Conservation (phyloP, 2,888 invertebrate genomes). For the Metalampra italica region DNA sequence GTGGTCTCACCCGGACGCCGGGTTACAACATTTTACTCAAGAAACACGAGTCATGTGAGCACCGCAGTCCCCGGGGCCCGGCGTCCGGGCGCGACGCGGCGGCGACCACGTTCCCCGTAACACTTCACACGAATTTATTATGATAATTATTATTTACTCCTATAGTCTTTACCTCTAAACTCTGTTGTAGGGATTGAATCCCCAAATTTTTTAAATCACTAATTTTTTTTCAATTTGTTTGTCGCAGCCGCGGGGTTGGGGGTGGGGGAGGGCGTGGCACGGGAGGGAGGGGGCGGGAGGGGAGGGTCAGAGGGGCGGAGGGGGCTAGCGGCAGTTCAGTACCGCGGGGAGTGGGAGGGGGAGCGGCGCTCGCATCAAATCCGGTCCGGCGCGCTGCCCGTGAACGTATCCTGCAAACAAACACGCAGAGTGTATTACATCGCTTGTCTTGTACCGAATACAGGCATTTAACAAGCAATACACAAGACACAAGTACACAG, state of each 20-base stretch:
- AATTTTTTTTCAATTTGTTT: neutral
- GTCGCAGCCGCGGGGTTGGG: neutral
- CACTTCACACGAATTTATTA: conserved; percentile 2
- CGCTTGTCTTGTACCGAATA: neutral
- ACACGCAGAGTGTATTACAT: neutral
- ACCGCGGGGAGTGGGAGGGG: conserved; percentile 17
- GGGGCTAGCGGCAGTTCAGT: conserved; percentile 33
- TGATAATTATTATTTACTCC: neutral
- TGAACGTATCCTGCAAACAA: conserved; percentile 57
- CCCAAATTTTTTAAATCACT: neutral
- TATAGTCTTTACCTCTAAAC: conserved; percentile 2
- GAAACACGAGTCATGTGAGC: too few relatives aligned
- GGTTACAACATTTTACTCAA: too few relatives aligned
- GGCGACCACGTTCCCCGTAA: neutral
- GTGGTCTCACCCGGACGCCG: too few relatives aligned
- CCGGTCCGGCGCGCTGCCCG: conserved; percentile 56
- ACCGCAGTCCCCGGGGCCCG: neutral
- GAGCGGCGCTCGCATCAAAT: conserved; percentile 60
- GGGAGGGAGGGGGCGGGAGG: conserved; percentile 14
- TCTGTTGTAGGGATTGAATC: neutral
- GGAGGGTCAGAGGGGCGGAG: conserved; percentile 15
- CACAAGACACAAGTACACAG: too few relatives aligned
- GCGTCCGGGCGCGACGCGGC: neutral
- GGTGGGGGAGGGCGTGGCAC: conserved; percentile 11
- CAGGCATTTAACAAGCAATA: neutral